Percentiles rank a stretch among this genome's conserved stretches.
Conservation (phyloP, 1,140 invertebrate genomes). For the Archegozetes longisetosus region DNA sequence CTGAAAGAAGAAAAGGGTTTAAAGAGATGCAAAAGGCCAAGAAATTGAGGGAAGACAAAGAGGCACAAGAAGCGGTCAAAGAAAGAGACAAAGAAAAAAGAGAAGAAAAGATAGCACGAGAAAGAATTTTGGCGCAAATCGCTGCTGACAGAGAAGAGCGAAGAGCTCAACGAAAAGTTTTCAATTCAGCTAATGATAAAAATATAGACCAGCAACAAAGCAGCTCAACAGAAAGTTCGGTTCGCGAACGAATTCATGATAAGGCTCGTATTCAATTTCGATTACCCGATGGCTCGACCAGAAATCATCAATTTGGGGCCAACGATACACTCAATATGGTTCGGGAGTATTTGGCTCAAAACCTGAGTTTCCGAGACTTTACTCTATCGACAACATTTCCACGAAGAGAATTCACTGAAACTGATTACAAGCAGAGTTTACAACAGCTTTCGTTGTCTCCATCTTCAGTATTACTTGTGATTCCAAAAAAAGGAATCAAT, state of each 20-base stretch:
- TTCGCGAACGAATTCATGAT: conserved; percentile 8
- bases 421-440: conserved; percentile 44
- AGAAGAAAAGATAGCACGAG: conserved; percentile 42
- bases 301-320: conserved; percentile 43
- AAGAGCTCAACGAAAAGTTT: neutral
- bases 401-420: conserved; percentile 45
- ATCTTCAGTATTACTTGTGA: conserved; percentile 51
- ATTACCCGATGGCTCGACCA: conserved; percentile 52
- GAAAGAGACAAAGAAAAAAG: conserved; percentile 50
- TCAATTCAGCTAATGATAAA: neutral
- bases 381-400: conserved; percentile 61
- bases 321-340: conserved; percentile 32
- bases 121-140: conserved; percentile 11
- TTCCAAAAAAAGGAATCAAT: conserved; percentile 32
- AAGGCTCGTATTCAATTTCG: conserved; percentile 51
- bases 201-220: conserved; percentile 1
- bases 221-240: neutral
- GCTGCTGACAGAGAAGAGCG: conserved; percentile 6
- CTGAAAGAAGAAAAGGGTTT: conserved; percentile 48
- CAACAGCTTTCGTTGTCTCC: conserved; percentile 53
- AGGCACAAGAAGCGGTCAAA: conserved; percentile 44
- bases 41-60: conserved; percentile 49
- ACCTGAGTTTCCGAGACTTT: conserved; percentile 36
- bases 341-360: conserved; percentile 8
- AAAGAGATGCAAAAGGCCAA: conserved; percentile 49